These are phyloP conservation scores for Xiphydria camelus DNA, from an alignment of 2,888 invertebrate species.

Conservation along the genomic window DNA sequence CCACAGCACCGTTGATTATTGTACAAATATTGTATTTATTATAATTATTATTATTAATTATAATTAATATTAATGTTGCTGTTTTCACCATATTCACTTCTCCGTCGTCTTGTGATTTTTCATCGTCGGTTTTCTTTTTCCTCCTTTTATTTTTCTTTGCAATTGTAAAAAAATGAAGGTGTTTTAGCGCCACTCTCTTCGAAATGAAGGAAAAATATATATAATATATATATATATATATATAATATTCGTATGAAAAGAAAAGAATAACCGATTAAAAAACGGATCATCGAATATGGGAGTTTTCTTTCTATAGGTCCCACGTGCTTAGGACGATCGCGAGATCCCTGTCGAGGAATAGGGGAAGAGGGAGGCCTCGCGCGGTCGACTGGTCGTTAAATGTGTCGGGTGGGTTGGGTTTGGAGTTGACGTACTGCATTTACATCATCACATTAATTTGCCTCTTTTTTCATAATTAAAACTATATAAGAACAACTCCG, in stretches of 20 bases:
- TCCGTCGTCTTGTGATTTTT: conserved; percentile 32
- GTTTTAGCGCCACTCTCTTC: conserved; percentile 31
- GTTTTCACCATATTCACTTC: conserved; percentile 52
- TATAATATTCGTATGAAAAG: conserved; percentile 25
- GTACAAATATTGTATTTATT: conserved; percentile 59
- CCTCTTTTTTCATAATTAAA: conserved; percentile 38
- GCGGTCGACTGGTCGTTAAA: conserved; percentile 28
- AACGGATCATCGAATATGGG: conserved; percentile 37
- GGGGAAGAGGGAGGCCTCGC: conserved; percentile 35
- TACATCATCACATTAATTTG: conserved; percentile 35
- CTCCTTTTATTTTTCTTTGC: conserved; percentile 24
- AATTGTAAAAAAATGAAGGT: conserved; percentile 33
- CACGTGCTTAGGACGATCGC: conserved; percentile 28
- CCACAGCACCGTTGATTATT: conserved; percentile 56
- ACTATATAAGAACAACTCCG: conserved; percentile 47
- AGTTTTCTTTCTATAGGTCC: conserved; percentile 24
- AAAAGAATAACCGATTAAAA: conserved; percentile 29
- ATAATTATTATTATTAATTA: conserved; percentile 57
- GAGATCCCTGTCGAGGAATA: conserved; percentile 8
- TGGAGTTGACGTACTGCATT: conserved; percentile 35
- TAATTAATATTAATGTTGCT: conserved; percentile 56
- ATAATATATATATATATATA: conserved; percentile 18
- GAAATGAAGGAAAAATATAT: conserved; percentile 14
- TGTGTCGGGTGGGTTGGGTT: conserved; percentile 25
- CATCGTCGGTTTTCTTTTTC: conserved; percentile 6